Evolutionary conservation across 2,797 vertebrate genomes (phyloP), one percentile per base, ranked within the genome.

Genomic region (Smutsia gigantea): DNA sequence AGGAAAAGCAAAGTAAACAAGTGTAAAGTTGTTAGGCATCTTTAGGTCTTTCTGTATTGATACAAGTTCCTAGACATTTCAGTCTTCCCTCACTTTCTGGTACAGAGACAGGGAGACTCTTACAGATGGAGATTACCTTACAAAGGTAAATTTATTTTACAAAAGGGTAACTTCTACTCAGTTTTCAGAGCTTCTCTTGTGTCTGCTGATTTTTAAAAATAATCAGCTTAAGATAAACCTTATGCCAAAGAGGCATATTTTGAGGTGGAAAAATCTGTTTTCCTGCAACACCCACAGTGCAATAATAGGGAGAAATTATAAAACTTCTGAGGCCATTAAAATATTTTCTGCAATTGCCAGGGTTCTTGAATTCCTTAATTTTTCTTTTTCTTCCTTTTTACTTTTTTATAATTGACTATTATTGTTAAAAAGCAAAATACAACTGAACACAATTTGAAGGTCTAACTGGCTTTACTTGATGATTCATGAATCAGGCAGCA

Each of bases 281-380:
- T 10, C 15, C 37, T 68, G 59, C 55, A 77, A 15, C 3, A 31
- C 25, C 64, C 10, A 64, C 8, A 93, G 11, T 69, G 13, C 25
- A 84, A 59, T 46, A 74, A 37, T 86, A 85, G 81, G 18, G 95
- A 86, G 74, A 95, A 77, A 63, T 90, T 97, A 93, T 88, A 90
- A 90, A 86, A 68, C 77, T 87, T 37, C 68, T 1, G 79, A 72
- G 59, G 57, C 1, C 8, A 93, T 88, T 96, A 90, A 87, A 42
- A 46, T 63, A 18, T 53, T 29, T 59, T 95, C 75, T 68, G 64
- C 79, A 57, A 72, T 19, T 77, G 23, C 2, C 34, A 84, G 42
- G 42, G 25, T 75, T 46, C 46, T 46, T 46, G 2, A 46, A 46
- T 46, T 46, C 46, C 46, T 46, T 46, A 46, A 46, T 46, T 46